Base-by-base conservation (phyloP, 2,888 invertebrate genomes). In the Actias luna region DNA sequence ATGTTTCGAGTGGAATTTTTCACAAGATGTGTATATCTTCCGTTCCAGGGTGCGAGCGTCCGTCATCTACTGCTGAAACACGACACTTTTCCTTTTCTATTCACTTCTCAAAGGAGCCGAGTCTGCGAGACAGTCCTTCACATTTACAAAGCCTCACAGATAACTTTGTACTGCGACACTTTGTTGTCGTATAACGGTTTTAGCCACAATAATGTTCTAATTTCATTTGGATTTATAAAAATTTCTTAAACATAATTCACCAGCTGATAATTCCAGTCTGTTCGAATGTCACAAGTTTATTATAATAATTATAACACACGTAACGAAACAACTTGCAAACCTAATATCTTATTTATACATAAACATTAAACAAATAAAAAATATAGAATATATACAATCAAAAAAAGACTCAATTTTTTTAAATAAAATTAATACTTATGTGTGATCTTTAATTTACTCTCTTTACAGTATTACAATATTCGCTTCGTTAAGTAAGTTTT, bases 111-210 rank as follows among this genome's bases (percentile, higher is more conserved):
- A 72, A 71, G 67, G 64, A 69, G 66, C 58, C 36, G 59, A 55
- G 63, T 65, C 67, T 65, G 60, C 66, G 42, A 70, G 66, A 71
- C 63, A 65, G 71, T 68, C 66, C 64, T 72, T 72, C 65, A 65
- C 67, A 70, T 69, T 73, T 72, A 72, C 74, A 66, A 68, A 71
- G 66, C 67, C 65, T 69, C 62, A 64, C 66, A 77, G 77, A 74
- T 77, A 77, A 76, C 71, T 77, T 76, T 79, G 82, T 83, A 78
- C 81, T 76, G 81, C 75, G 78, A 79, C 75, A 76, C 74, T 82
- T 84, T 80, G 73, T 80, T 79, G 74, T 80, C 79, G 73, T 82
- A 76, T 74, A 76, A 77, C 71, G 66, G 69, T 65, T 66, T 63
- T 57, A 2, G 29, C 27, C 29, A 55, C 29, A 55, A 29, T 29